Evolutionary conservation across 2,888 invertebrate species (phyloP), one percentile per base, ranked within the genome.

Genomic region (Rhopalosiphum nymphaeae): DNA sequence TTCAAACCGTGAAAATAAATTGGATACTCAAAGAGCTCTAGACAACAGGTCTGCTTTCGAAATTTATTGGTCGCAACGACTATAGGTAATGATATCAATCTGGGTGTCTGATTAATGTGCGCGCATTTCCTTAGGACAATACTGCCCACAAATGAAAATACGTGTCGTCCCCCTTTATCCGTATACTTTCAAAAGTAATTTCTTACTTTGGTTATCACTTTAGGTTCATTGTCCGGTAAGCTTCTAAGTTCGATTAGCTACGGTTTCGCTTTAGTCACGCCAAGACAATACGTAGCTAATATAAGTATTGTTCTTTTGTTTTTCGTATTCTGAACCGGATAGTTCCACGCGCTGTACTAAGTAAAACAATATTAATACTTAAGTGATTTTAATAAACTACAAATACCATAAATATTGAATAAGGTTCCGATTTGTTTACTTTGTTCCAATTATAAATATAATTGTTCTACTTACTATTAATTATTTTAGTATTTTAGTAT

Each of bases 41-140:
- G 89, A 87, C 92, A 92, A 88, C 92, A 88, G 78, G 89, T 89
- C 46, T 56, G 93, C 57, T 89, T 56, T 93, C 57, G 56, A 89
- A 93, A 89, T 93, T 84, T 93, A 93, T 93, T 89, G 16, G 78
- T 57, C 89, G 26, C 53, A 84, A 89, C 84, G 89, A 21, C 44
- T 67, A 89, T 53, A 84, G 88, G 67, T 61, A 67, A 92, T 42
- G 93, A 93, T 93, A 93, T 89, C 44, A 93, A 93, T 93, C 93
- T 93, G 56, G 16, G 56, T 0, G 78, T 67, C 89, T 84, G 93
- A 93, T 93, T 89, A 89, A 89, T 56, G 78, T 53, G 36, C 2
- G 21, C 49, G 49, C 92, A 53, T 86, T 86, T 61, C 16, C 36
- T 44, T 4, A 44, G n/a, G 85, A 85, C 84, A 67, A 61, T 53